phyloP scores from a whole-genome alignment of 2,113 vertebrate genomes.

The Erythrocebus patas region DNA sequence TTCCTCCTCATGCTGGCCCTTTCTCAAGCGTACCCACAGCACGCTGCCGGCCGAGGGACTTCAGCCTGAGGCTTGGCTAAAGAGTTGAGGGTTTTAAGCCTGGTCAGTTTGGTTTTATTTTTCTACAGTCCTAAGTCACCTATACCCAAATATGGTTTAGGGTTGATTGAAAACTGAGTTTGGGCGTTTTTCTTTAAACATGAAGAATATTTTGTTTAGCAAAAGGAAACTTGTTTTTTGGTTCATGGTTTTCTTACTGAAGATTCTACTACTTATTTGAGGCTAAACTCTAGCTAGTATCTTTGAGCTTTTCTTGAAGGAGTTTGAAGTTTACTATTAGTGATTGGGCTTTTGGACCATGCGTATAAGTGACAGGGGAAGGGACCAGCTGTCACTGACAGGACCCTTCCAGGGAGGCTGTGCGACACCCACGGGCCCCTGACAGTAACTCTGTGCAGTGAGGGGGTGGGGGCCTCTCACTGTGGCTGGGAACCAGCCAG shows the following conservation, averaged over 20 bases:
- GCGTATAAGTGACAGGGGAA: neutral
- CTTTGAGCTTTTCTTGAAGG: neutral
- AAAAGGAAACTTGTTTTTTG: neutral
- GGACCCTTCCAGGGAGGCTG: neutral
- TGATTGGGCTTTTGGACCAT: neutral
- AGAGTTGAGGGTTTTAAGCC: neutral
- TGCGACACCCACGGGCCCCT: neutral
- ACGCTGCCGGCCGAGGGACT: neutral
- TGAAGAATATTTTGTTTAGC: neutral
- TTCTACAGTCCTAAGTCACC: neutral
- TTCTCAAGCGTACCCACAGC: fast-evolving
- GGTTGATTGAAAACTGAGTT: neutral
- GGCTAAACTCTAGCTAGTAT: neutral
- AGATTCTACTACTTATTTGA: neutral
- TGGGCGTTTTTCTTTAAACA: neutral
- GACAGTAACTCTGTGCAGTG: neutral
- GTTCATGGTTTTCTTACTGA: neutral
- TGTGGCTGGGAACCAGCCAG: neutral
- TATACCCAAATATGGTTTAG: neutral
- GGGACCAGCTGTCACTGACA: neutral
- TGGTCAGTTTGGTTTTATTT: neutral
- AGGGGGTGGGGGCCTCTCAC: neutral
- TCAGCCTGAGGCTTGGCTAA: neutral
- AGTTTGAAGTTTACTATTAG: neutral
- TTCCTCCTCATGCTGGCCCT: neutral